Evolutionary conservation across 1,140 invertebrate species (phyloP).

Genomic region (Drosophila bocki): DNA sequence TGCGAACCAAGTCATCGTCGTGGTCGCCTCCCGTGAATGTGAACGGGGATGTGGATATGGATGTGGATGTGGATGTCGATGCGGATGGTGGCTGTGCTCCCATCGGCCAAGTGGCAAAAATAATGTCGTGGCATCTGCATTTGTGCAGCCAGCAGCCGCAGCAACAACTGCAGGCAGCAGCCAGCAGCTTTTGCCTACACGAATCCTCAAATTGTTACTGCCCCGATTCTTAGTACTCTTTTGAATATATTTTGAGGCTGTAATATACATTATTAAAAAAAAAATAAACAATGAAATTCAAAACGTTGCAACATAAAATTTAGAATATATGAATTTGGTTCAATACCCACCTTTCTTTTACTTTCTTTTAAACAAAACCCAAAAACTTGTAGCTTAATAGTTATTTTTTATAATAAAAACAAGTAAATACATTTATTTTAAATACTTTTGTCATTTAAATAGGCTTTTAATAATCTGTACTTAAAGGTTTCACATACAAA

Average conservation of each 20-base stretch:
- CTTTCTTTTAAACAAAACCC: too few relatives aligned
- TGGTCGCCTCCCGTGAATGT: slow-evolving; percentile 8
- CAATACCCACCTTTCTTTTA: too few relatives aligned
- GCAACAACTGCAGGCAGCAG: slow-evolving; percentile 44
- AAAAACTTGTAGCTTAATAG: not conserved
- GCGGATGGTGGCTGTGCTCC: slow-evolving; percentile 33
- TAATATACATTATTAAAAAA: not conserved
- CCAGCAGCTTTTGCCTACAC: slow-evolving; percentile 73
- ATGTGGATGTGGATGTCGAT: slow-evolving; percentile 9
- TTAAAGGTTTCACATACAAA: not conserved
- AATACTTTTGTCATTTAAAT: too few relatives aligned
- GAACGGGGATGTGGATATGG: slow-evolving; percentile 2
- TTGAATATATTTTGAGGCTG: not conserved
- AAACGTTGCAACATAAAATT: not conserved
- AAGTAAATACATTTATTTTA: not conserved
- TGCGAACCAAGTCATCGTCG: slow-evolving; percentile 70
- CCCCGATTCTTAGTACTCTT: slow-evolving; percentile 9
- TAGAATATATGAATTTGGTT: not conserved
- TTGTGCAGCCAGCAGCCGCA: slow-evolving; percentile 62
- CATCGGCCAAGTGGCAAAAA: slow-evolving; percentile 80
- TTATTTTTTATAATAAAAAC: not conserved
- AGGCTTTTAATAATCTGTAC: not conserved
- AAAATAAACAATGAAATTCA: not conserved
- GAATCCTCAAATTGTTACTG: slow-evolving; percentile 61
- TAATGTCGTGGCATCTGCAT: slow-evolving; percentile 83